Base-by-base conservation (phyloP, 2,113 vertebrate genomes). In the Andinoacara biseriatus region DNA sequence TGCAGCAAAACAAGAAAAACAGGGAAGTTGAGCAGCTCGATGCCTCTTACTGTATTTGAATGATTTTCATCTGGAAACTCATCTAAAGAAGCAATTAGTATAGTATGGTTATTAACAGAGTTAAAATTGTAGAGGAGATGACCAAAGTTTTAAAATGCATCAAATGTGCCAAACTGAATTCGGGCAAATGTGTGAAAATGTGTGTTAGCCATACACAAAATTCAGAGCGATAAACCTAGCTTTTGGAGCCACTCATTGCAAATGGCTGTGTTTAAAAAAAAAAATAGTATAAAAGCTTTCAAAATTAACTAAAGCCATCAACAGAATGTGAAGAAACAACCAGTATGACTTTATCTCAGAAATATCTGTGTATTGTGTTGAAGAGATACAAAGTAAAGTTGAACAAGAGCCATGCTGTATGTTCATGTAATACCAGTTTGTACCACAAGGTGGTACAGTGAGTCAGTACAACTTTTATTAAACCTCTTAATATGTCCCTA, bases 1-100 rank as follows among this genome's bases (percentile, higher is more conserved):
- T 26, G 83, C 77, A 86, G 88, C 82, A 62, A 83, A 84, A 85
- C 52, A 74, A 81, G 57, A 74, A 78, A 56, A 83, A 72, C 14
- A 3, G 80, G 13, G 74, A 72, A 89, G 40, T 29, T 61, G 76
- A 58, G 62, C 74, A 67, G 56, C 77, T 38, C 33, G 38, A 58
- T 2, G 15, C 60, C 65, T 79, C 38, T 40, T 26, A 24, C 29
- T 56, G 29, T 62, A 78, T 46, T 80, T 24, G 56, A 35, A 62
- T 75, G 58, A 49, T 46, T 84, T 52, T 75, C 33, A 35, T 79
- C 54, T 49, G 26, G 31, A 74, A 49, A 26, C 31, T 87, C 74
- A 52, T 31, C 17, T 57, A 29, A 56, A 52, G 22, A 80, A 67
- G 69, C 43, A 6, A 20, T 15, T 10, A 24, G 13, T 46, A 11